Percentiles rank a stretch among this genome's conserved stretches.
Evolutionary conservation across 2,888 invertebrate genomes (phyloP).

Genomic region (Microchrysa polita): DNA sequence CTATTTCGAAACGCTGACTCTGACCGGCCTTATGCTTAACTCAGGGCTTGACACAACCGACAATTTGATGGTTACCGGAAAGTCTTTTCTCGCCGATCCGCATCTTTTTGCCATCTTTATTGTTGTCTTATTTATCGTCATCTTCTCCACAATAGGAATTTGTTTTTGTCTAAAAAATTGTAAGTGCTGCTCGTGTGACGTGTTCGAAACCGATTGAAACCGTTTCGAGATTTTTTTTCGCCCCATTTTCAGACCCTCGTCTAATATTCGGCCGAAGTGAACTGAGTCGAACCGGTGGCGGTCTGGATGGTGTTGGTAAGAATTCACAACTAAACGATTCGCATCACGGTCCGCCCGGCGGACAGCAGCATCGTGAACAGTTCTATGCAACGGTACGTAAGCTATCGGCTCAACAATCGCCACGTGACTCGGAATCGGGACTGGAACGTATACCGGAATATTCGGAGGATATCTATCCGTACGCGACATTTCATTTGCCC

Average conservation of each 20-base stretch:
- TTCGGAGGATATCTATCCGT: conserved; percentile 71
- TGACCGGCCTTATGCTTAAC: conserved; percentile 63
- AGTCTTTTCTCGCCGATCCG: conserved; percentile 58
- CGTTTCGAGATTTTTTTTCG: no score
- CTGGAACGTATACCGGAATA: conserved; percentile 69
- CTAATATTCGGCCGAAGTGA: conserved; percentile 56
- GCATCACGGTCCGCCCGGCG: conserved; percentile 52
- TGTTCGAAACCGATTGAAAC: no score
- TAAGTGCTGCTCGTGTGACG: no score
- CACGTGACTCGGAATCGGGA: conserved; percentile 61
- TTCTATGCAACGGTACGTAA: conserved; percentile 68
- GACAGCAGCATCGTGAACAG: conserved; percentile 65
- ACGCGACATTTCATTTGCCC: conserved; percentile 70
- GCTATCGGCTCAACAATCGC: conserved; percentile 64
- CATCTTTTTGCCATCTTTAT: conserved; percentile 61
- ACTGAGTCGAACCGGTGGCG: conserved; percentile 55
- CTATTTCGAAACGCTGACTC: conserved; percentile 68
- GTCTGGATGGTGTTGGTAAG: conserved; percentile 49
- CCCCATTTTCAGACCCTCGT: conserved; percentile 57
- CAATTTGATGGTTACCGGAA: conserved; percentile 54
- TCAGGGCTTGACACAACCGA: not conserved
- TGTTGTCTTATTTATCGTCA: conserved; percentile 65
- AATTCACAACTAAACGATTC: conserved; percentile 51
- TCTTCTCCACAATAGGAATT: conserved; percentile 67
- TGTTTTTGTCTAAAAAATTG: conserved; percentile 68